These are phyloP conservation scores for Poecilia wingei DNA, from an alignment of 2,797 vertebrate genomes.

Conservation along the genomic window DNA sequence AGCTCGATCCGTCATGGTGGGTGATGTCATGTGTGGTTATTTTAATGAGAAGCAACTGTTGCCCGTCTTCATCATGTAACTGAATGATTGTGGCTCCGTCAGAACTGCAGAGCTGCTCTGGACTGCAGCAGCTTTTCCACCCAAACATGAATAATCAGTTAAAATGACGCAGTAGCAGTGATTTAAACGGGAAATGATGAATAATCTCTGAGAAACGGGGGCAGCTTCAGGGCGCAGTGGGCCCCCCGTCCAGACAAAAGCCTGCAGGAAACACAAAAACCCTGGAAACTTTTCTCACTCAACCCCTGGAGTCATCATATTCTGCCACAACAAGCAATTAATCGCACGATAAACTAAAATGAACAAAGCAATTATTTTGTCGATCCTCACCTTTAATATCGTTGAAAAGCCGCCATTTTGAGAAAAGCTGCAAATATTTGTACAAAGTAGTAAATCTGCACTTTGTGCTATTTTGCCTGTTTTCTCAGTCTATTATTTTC, in stretches of 20 bases:
- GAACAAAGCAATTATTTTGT: no score
- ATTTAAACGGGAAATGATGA: background rate
- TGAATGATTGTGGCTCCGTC: background rate
- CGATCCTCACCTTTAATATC: no score
- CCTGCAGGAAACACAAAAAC: background rate
- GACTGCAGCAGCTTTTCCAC: background rate
- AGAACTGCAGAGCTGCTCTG: background rate
- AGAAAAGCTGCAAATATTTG: no score
- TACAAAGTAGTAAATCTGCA: no score
- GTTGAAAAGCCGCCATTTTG: no score
- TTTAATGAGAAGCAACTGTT: background rate
- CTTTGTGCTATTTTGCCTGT: no score
- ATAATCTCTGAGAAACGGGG: background rate
- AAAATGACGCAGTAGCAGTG: background rate
- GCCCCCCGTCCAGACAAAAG: constrained; percentile 8
- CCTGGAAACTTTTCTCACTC: background rate
- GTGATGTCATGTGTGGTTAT: background rate
- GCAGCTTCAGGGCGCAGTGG: constrained; percentile 1
- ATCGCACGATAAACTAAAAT: no score
- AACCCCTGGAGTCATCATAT: background rate
- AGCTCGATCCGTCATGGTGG: background rate
- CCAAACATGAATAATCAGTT: background rate
- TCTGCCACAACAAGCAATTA: no score
- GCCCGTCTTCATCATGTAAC: background rate
- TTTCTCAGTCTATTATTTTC: no score